Percentiles rank a stretch among this genome's conserved stretches.
Evolutionary conservation across 2,113 vertebrate genomes (phyloP).

Genomic region (Callipepla squamata): DNA sequence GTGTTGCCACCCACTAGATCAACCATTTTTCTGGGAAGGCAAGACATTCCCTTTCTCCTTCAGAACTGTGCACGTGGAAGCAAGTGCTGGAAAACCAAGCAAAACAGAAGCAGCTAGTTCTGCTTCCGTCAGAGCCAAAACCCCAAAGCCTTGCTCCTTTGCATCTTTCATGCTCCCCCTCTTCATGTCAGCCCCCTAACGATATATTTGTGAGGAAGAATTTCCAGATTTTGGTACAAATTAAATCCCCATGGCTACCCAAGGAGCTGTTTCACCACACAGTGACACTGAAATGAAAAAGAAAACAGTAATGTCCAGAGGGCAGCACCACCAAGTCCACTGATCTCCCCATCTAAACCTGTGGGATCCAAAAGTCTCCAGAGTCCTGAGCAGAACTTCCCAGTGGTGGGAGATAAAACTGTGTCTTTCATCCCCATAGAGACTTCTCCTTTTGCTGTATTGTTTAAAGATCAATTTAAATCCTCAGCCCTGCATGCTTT

Average conservation of each 20-base stretch:
- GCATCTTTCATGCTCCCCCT: background rate
- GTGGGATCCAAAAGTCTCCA: background rate
- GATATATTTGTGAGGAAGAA: accelerated
- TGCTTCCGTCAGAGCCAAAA: background rate
- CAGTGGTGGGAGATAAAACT: background rate
- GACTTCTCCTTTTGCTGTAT: background rate
- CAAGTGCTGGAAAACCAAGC: background rate
- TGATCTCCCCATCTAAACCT: background rate
- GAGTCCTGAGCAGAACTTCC: background rate
- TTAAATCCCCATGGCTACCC: background rate
- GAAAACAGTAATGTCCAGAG: background rate
- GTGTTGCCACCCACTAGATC: too few species aligned
- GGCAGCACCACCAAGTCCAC: background rate
- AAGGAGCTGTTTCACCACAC: background rate
- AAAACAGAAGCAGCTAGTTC: background rate
- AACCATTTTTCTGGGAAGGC: background rate
- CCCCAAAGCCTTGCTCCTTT: background rate
- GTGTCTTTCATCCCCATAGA: background rate
- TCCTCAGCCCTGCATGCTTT: background rate
- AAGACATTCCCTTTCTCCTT: background rate
- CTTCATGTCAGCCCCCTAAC: background rate
- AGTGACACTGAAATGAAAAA: background rate
- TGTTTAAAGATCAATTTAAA: constrained; percentile 1
- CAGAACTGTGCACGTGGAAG: background rate
- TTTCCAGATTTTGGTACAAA: background rate